phyloP scores from a whole-genome alignment of 2,888 invertebrate genomes.

The Hirtodrosophila histrioides region DNA sequence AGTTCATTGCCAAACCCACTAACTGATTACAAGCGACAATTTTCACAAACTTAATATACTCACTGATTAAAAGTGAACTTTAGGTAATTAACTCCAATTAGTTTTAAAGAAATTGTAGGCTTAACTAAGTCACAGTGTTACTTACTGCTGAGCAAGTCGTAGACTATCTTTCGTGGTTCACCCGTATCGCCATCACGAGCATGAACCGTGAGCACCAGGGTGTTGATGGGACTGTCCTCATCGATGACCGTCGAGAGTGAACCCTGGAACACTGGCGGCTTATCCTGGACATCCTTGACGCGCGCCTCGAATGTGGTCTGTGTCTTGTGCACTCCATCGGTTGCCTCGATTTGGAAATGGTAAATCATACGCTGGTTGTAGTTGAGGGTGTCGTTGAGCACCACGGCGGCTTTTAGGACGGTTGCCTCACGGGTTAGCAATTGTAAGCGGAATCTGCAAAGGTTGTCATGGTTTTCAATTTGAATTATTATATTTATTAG shows the following conservation, averaged over 20 bases:
- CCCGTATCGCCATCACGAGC: constrained; percentile 94
- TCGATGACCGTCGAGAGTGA: constrained; percentile 91
- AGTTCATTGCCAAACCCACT: no score
- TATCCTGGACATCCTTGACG: constrained; percentile 94
- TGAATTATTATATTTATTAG: not conserved
- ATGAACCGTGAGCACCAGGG: constrained; percentile 90
- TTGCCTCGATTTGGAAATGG: constrained; percentile 90
- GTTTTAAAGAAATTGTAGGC: no score
- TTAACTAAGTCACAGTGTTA: not conserved
- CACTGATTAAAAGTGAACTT: no score
- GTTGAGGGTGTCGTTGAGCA: constrained; percentile 89
- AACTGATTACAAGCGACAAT: no score
- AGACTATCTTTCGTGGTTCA: constrained; percentile 90
- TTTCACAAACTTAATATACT: no score
- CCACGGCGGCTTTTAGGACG: constrained; percentile 89
- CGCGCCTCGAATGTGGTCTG: constrained; percentile 91
- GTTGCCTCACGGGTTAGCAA: constrained; percentile 85
- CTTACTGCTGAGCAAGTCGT: constrained; percentile 92
- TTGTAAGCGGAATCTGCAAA: constrained; percentile 80
- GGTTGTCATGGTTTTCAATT: not conserved
- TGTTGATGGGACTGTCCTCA: constrained; percentile 93
- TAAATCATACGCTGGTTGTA: constrained; percentile 92
- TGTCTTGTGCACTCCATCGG: constrained; percentile 91
- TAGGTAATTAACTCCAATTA: no score
- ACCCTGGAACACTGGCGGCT: constrained; percentile 93